Percentiles rank a stretch among this genome's conserved stretches.
Conservation (phyloP, 2,797 vertebrate genomes). For the Kryptopterus vitreolus region DNA sequence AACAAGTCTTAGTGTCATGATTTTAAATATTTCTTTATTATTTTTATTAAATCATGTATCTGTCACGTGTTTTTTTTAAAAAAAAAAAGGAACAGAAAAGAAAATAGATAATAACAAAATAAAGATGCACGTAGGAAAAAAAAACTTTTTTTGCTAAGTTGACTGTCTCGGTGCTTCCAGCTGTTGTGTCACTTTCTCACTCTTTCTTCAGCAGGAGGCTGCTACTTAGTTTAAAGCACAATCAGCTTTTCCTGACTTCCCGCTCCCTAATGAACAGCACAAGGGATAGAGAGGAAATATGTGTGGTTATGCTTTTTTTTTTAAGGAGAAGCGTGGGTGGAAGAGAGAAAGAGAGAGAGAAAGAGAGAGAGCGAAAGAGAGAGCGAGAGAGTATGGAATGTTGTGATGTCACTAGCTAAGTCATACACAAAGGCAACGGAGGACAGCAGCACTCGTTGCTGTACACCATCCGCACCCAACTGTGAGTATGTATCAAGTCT, state of each 20-base stretch:
- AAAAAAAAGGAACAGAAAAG: background rate
- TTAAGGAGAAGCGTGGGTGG: slow-evolving; percentile 32
- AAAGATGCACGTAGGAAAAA: background rate
- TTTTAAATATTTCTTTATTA: background rate
- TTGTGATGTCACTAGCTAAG: slow-evolving; percentile 81
- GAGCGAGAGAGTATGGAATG: slow-evolving; percentile 73
- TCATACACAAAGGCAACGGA: slow-evolving; percentile 76
- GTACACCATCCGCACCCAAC: slow-evolving; percentile 72
- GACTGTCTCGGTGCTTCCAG: slow-evolving; percentile 25
- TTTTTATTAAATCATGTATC: background rate
- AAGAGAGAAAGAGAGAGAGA: slow-evolving; percentile 28
- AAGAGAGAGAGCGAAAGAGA: slow-evolving; percentile 46
- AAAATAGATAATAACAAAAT: background rate
- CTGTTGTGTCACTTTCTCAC: slow-evolving; percentile 15
- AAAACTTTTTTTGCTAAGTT: background rate
- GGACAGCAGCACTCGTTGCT: slow-evolving; percentile 68
- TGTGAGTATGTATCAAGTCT: slow-evolving; percentile 72
- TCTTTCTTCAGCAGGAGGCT: slow-evolving; percentile 54
- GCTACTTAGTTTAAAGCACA: slow-evolving; percentile 43
- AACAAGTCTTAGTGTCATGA: background rate
- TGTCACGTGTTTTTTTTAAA: background rate
- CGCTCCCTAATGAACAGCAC: slow-evolving; percentile 42
- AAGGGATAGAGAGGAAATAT: slow-evolving; percentile 45
- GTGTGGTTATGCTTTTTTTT: slow-evolving; percentile 49
- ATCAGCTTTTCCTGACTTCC: slow-evolving; percentile 63